A percentile compares a stretch with the other conserved stretches of the same genome.
These are phyloP conservation scores for Lepidonotus clava DNA, from an alignment of 2,888 invertebrate species.

Conservation along the genomic window DNA sequence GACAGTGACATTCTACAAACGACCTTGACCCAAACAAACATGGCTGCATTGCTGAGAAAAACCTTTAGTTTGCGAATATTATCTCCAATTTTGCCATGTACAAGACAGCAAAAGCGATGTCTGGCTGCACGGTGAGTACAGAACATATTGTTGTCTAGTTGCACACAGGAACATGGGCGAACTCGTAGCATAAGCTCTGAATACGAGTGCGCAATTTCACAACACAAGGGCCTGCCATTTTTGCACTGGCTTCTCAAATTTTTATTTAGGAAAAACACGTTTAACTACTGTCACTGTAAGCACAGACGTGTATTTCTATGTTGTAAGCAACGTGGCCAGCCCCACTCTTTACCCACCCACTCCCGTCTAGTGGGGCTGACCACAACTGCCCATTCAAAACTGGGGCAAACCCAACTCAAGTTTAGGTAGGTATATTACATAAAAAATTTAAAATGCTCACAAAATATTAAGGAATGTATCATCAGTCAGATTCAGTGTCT, in stretches of 20 bases:
- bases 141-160: neutral
- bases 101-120: slow-evolving; percentile 1
- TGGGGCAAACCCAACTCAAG: no score
- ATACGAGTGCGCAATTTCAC: neutral
- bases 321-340: no score
- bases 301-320: neutral
- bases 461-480: no score
- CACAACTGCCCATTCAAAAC: no score
- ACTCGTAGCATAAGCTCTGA: neutral
- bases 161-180: neutral
- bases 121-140: slow-evolving; percentile 28
- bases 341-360: no score
- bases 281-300: no score
- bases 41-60: slow-evolving; percentile 42
- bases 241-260: neutral
- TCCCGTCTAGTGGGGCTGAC: no score
- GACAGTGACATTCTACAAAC: neutral
- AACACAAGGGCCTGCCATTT: neutral
- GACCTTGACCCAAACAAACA: slow-evolving; percentile 51
- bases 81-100: slow-evolving; percentile 38
- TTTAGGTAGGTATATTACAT: no score
- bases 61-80: neutral
- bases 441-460: no score
- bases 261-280: neutral
- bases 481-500: no score